Evolutionary conservation across 2,797 vertebrate species (phyloP), one percentile per base, ranked within the genome.

Genomic region (Anguilla obscura): DNA sequence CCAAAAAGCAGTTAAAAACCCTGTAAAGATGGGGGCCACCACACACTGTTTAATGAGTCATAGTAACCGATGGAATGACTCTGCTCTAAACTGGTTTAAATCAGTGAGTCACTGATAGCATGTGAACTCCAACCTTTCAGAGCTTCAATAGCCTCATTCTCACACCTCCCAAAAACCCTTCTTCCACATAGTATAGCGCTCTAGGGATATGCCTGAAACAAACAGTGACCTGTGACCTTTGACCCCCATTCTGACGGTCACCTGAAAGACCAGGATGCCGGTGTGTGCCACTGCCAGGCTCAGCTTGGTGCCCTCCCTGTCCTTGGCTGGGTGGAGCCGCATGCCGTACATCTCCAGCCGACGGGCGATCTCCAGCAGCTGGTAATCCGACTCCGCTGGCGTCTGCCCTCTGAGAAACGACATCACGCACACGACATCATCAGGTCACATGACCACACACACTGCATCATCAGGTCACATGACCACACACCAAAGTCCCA

Each of bases 251-350:
- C 36, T 24, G 5, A 1, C 9, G 74, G 88, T 88, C 83, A 99
- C 99, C 98, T 99, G 98, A 95, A 99, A 97, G 92, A 99, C 98
- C 88, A 99, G 95, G 92, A 99, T 97, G 60, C 98, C 99, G 0
- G 97, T 97, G 95, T 99, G 98, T 1, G 97, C 97, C 87, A 98
- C 98, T 24, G 98, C 95, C 92, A 99, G 93, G 93, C 98, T 98
- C 89, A 99, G 97, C 94, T 95, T 97, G 0, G 97, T 97, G 87
- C 98, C 98, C 93, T 99, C 98, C 2, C 98, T 95, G 94, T 99
- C 98, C 94, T 99, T 99, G 86, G 98, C 98, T 0, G 98, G 97
- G 92, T 99, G 97, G 84, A 98, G 95, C 50, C 98, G 97, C 88
- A 99, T 95, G 80, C 99, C 98, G 0, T 98, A 99, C 97, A 99